Evolutionary conservation across 37 sponge, comb jelly and placozoan species (phyloP), one percentile per base, ranked within the genome.

Genomic region (Agelas oroides): DNA sequence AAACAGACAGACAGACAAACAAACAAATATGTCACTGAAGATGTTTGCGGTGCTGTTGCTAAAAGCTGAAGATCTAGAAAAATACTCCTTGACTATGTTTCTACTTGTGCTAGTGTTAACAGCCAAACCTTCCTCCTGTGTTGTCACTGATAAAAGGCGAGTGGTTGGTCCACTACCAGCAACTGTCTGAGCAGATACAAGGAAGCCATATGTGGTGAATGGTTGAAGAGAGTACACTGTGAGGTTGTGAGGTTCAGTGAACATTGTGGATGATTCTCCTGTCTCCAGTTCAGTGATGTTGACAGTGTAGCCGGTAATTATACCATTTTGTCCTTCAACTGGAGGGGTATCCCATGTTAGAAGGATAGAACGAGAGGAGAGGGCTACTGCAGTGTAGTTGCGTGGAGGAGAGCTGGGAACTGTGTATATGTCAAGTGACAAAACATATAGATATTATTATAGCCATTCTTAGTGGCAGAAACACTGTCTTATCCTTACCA

Each of bases 51-150:
- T n/a, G n/a, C n/a, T n/a, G n/a, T n/a, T n/a, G n/a, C n/a, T n/a
- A n/a, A n/a, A n/a, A n/a, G n/a, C n/a, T n/a, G n/a, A n/a, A n/a
- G n/a, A n/a, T n/a, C n/a, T n/a, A n/a, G n/a, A n/a, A n/a, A n/a
- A n/a, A n/a, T n/a, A n/a, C n/a, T n/a, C n/a, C n/a, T n/a, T n/a
- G n/a, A n/a, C n/a, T n/a, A n/a, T 46, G 46, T 8, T 46, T 46
- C 46, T 12, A 46, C 46, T n/a, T n/a, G n/a, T n/a, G n/a, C n/a
- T n/a, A 46, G 46, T 46, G 46, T 46, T 46, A 8, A 3, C 8
- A 46, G 15, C 1, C 75, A 46, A 63, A 83, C 84, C 72, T 73
- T 73, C 84, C 60, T 83, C 75, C 5, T 35, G 63, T 6, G 66
- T 61, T 2, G 52, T 66, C 13, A 83, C 54, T 14, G 66, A 28